Evolutionary conservation across 2,797 vertebrate species (phyloP).

Genomic region (Tolypeutes matacus): DNA sequence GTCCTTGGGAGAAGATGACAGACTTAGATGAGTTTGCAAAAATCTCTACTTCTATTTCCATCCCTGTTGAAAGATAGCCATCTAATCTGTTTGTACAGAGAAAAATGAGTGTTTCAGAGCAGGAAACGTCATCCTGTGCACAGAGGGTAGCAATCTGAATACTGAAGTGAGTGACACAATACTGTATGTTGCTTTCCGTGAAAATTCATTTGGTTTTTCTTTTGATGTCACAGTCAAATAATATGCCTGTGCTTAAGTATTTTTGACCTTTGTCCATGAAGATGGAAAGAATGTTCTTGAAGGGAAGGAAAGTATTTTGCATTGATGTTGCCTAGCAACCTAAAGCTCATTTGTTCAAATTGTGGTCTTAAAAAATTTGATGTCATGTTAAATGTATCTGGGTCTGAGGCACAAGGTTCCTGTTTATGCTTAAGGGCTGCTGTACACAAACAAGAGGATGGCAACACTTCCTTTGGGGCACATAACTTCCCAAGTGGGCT

Average conservation of each 20-base stretch:
- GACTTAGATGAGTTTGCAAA: slow-evolving; percentile 14
- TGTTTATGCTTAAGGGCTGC: slow-evolving; percentile 78
- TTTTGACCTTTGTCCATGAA: slow-evolving; percentile 83
- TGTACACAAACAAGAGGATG: slow-evolving; percentile 67
- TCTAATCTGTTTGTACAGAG: slow-evolving; percentile 27
- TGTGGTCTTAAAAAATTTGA: slow-evolving; percentile 80
- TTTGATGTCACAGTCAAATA: slow-evolving; percentile 84
- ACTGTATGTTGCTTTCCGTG: slow-evolving; percentile 76
- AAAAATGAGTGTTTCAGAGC: slow-evolving; percentile 74
- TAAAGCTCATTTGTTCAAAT: slow-evolving; percentile 79
- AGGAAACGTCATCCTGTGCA: slow-evolving; percentile 75
- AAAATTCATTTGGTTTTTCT: slow-evolving; percentile 83
- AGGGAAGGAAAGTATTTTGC: slow-evolving; percentile 81
- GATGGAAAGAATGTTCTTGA: slow-evolving; percentile 66
- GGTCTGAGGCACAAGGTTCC: slow-evolving; percentile 75
- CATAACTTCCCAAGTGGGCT: neutral
- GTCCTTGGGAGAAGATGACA: neutral
- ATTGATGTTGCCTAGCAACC: slow-evolving; percentile 88
- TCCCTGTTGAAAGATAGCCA: neutral
- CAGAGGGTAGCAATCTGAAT: slow-evolving; percentile 74
- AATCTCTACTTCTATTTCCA: neutral
- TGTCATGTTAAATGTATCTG: slow-evolving; percentile 80
- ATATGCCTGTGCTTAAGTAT: slow-evolving; percentile 80
- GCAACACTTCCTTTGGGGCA: slow-evolving; percentile 65
- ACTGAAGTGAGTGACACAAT: slow-evolving; percentile 75